A percentile compares a stretch with the other conserved stretches of the same genome.
These are phyloP conservation scores for Channa maculata DNA, from an alignment of 2,113 vertebrate species.

Conservation along the genomic window DNA sequence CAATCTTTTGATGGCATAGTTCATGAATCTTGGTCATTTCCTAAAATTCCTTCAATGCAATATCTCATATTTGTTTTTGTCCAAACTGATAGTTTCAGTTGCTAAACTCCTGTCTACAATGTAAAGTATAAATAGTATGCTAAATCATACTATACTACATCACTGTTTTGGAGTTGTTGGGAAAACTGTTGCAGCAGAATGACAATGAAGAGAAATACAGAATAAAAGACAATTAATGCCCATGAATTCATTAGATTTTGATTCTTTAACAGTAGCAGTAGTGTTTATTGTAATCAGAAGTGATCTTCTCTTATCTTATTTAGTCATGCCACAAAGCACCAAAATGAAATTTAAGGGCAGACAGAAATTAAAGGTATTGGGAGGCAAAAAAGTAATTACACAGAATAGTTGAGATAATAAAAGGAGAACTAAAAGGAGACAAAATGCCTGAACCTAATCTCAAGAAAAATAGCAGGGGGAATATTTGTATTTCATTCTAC, in stretches of 20 bases:
- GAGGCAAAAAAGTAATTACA: constrained; percentile 9
- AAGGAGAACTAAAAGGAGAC: constrained; percentile 20
- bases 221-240: background rate
- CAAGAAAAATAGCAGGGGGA: constrained; percentile 24
- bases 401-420: background rate
- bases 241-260: background rate
- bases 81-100: background rate
- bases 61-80: too few relatives aligned
- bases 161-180: too few relatives aligned
- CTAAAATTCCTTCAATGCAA: too few relatives aligned
- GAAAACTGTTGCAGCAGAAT: too few relatives aligned
- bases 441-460: constrained; percentile 19
- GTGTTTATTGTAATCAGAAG: constrained; percentile 18
- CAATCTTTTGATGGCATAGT: too few relatives aligned
- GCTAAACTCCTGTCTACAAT: background rate
- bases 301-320: too few relatives aligned
- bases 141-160: too few relatives aligned
- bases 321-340: background rate
- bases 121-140: too few relatives aligned
- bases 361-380: constrained; percentile 13
- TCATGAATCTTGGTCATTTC: too few relatives aligned
- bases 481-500: constrained; percentile 53
- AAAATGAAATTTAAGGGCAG: constrained; percentile 5
- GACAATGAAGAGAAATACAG: too few relatives aligned
- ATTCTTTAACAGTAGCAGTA: background rate